A percentile compares a stretch with the other conserved stretches of the same genome.
phyloP scores from a whole-genome alignment of 2,113 vertebrate species.

The human region GRCh38 chr12:3878001-3878500 shows the following conservation, averaged over 20 bases:
- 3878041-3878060: not conserved
- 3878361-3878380: not conserved
- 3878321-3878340: not conserved
- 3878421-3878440: not conserved
- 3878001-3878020: not conserved
- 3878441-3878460: not conserved
- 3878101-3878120: not conserved
- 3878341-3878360: not conserved
- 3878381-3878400: not conserved
- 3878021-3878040: not conserved
- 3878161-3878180: not conserved
- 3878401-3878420: not conserved
- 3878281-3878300: not conserved
- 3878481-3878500: not conserved
- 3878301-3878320: not conserved
- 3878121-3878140: not conserved
- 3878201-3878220: not conserved
- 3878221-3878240: not conserved
- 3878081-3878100: not conserved
- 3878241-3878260: not conserved
- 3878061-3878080: not conserved
- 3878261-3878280: not conserved
- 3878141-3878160: not conserved
- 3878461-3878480: not conserved
- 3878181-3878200: not conserved